These are phyloP conservation scores for Erythrocercus mccallii DNA, from an alignment of 2,113 vertebrate species.

Conservation along the genomic window DNA sequence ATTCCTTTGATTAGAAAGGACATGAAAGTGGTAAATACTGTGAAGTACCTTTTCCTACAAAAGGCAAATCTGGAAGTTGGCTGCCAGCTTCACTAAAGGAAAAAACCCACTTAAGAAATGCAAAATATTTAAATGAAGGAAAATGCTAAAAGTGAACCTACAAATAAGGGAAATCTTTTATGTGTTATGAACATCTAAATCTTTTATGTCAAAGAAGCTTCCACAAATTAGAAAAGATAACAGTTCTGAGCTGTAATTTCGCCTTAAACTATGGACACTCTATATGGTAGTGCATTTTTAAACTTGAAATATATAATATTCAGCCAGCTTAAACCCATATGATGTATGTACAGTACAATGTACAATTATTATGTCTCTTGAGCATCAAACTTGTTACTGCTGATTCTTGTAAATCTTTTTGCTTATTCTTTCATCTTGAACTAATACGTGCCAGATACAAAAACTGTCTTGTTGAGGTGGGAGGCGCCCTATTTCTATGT, in stretches of 20 bases:
- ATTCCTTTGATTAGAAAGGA: slow-evolving; percentile 72
- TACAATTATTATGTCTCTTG: slow-evolving; percentile 89
- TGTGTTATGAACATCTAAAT: slow-evolving; percentile 70
- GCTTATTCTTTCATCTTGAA: slow-evolving; percentile 90
- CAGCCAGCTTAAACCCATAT: slow-evolving; percentile 92
- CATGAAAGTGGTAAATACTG: slow-evolving; percentile 79
- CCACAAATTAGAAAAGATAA: slow-evolving; percentile 82
- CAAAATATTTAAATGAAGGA: slow-evolving; percentile 75
- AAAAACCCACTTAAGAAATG: slow-evolving; percentile 69
- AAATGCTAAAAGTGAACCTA: slow-evolving; percentile 59
- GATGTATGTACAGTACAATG: slow-evolving; percentile 93
- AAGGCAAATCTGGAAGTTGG: slow-evolving; percentile 71
- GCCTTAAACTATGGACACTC: slow-evolving; percentile 99
- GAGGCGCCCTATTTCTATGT: slow-evolving; percentile 96
- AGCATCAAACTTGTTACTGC: slow-evolving; percentile 88
- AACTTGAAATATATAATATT: slow-evolving; percentile 93
- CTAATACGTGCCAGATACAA: slow-evolving; percentile 85
- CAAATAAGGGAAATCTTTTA: slow-evolving; percentile 68
- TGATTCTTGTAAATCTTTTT: slow-evolving; percentile 90
- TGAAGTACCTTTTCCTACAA: slow-evolving; percentile 77
- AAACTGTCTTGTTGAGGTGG: slow-evolving; percentile 89
- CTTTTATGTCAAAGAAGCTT: slow-evolving; percentile 81
- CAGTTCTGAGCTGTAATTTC: slow-evolving; percentile 98
- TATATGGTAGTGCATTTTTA: slow-evolving; percentile 93
- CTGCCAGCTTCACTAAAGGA: slow-evolving; percentile 65